Percentiles rank a stretch among this genome's conserved stretches.
Conservation (phyloP, 2,797 vertebrate genomes). For the Pelodytes ibericus region DNA sequence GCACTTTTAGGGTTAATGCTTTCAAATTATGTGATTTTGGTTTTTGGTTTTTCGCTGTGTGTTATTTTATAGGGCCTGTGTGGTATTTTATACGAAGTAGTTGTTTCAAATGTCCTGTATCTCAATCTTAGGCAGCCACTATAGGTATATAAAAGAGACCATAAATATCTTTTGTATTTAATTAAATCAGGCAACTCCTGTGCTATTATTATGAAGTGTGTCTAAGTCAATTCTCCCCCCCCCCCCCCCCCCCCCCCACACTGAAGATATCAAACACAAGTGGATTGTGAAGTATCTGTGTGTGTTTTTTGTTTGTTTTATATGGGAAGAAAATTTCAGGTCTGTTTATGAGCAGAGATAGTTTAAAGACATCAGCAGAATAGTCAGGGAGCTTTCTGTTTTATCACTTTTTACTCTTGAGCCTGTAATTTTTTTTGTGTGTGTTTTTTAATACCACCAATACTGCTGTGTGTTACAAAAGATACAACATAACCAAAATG, state of each 20-base stretch:
- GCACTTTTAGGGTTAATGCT: too few species aligned
- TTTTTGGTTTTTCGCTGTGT: too few species aligned
- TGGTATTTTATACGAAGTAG: too few species aligned
- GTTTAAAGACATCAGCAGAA: slow-evolving; percentile 25
- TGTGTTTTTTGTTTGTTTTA: slow-evolving; percentile 29
- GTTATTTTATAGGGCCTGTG: too few species aligned
- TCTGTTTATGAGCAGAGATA: slow-evolving; percentile 55
- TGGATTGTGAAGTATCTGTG: slow-evolving; percentile 43
- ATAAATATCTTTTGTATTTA: slow-evolving; percentile 58
- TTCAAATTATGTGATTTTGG: too few species aligned
- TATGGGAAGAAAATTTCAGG: slow-evolving; percentile 53
- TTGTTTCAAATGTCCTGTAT: slow-evolving; percentile 26
- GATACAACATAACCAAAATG: too few species aligned
- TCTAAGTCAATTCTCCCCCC: slow-evolving; percentile 55
- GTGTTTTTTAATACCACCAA: too few species aligned
- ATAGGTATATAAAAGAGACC: not conserved
- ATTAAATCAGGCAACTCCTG: slow-evolving; percentile 22
- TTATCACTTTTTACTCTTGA: not conserved
- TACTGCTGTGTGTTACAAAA: too few species aligned
- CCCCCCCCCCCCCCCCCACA: too few species aligned
- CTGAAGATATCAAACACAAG: slow-evolving; percentile 48
- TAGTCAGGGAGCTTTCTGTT: slow-evolving; percentile 6
- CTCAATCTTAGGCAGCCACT: slow-evolving; percentile 19
- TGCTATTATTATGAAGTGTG: slow-evolving; percentile 55
- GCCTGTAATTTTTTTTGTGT: too few species aligned